These are phyloP conservation scores for Trogon melanurus DNA, from an alignment of 2,113 vertebrate genomes.

Conservation along the genomic window DNA sequence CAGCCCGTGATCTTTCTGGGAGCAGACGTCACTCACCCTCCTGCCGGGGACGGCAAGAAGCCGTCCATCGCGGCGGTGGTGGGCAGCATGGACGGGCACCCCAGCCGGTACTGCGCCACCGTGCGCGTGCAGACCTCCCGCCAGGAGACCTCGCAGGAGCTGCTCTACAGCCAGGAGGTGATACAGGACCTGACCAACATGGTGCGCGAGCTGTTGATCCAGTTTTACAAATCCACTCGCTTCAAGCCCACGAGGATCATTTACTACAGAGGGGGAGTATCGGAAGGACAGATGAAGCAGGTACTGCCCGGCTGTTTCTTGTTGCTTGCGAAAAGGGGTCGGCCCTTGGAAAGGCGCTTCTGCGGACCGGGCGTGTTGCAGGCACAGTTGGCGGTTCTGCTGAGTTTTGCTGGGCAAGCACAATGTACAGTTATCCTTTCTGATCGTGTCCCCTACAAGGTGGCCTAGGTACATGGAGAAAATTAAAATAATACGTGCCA, in stretches of 20 bases:
- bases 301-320: slow-evolving; percentile 53
- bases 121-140: slow-evolving; percentile 96
- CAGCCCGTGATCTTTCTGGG: slow-evolving; percentile 98
- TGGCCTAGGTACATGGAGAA: background rate
- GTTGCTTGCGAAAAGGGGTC: background rate
- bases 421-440: background rate
- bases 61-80: slow-evolving; percentile 97
- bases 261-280: slow-evolving; percentile 97
- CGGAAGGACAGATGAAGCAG: slow-evolving; percentile 99
- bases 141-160: slow-evolving; percentile 95
- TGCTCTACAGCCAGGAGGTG: slow-evolving; percentile 96
- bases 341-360: background rate
- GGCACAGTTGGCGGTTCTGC: background rate
- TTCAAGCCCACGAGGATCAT: slow-evolving; percentile 99
- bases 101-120: slow-evolving; percentile 96
- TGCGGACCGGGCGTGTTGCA: background rate
- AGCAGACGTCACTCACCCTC: slow-evolving; percentile 96
- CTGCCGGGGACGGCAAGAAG: slow-evolving; percentile 95
- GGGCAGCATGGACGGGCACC: slow-evolving; percentile 98
- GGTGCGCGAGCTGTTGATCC: slow-evolving; percentile 95
- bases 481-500: background rate
- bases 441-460: rapidly evolving
- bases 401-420: background rate
- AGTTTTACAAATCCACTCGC: slow-evolving; percentile 98
- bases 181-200: slow-evolving; percentile 98